Evolutionary conservation across 1,140 invertebrate genomes (phyloP), one percentile per base, ranked within the genome.

Genomic region (Chelonus insularis): DNA sequence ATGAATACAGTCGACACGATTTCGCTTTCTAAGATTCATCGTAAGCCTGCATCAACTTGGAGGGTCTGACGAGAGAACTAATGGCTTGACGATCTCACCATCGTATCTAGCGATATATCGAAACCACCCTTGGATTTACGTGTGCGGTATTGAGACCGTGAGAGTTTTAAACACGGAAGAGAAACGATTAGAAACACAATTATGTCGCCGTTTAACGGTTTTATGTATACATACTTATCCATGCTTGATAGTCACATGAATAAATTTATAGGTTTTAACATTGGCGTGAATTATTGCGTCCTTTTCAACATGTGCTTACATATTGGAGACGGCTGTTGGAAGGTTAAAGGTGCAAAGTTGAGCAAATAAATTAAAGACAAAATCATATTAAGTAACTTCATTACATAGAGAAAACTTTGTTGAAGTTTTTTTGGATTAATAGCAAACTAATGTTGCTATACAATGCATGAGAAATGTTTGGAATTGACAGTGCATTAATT

Each of bases 11-110:
- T 45, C 16, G 43, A 58, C 23, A 58, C 43, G 43, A 48, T 58
- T 58, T 58, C 57, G 32, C 57, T 58, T 58, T 58, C 57, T 58
- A 58, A 48, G 57, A 58, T 39, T 41, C 25, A 14, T 37, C 7
- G 41, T 50, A 9, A 37, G 12, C 7, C 36, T 37, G 16, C 7
- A 29, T 29, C 25, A 29, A 37, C 14, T 39, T 7, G 9, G 34
- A 6, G 43, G 43, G 43, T 48, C 16, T 50, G 48, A 58, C 57
- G 45, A 58, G 43, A 18, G 20, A 54, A 50, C 23, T 58, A 58
- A 58, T 58, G 57, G 23, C 20, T 41, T 57, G 41, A 39, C 12
- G 47, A 57, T 57, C 39, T 57, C 41, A 47, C 20, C 12, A 25
- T n/a, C n/a, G 6, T 9, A 54, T 36, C 51, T 4, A 29, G 25